Percentiles rank a stretch among this genome's conserved stretches.
These are phyloP conservation scores for Drosophila monieri DNA, from an alignment of 2,888 invertebrate genomes.

Conservation along the genomic window DNA sequence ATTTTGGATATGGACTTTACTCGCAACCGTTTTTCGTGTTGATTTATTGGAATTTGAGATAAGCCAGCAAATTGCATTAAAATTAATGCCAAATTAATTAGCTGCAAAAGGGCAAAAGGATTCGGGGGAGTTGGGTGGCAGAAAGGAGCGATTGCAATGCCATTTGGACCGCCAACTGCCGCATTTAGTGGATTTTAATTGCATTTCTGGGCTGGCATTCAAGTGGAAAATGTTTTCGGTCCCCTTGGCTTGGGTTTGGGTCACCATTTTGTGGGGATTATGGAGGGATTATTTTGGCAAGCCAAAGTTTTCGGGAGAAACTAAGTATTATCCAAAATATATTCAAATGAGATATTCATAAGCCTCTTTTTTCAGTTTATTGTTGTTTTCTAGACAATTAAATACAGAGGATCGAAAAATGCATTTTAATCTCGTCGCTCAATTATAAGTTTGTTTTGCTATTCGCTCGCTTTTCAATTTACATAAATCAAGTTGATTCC, in stretches of 20 bases:
- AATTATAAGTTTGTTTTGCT: conserved; percentile 36
- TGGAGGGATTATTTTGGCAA: conserved; percentile 13
- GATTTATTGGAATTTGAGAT: conserved; percentile 43
- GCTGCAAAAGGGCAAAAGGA: conserved; percentile 22
- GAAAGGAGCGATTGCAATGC: not conserved
- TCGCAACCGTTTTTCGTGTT: conserved; percentile 4
- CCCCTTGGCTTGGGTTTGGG: not conserved
- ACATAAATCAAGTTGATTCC: conserved; percentile 59
- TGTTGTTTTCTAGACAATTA: conserved; percentile 1
- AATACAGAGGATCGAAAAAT: conserved; percentile 18
- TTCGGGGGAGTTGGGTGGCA: not conserved
- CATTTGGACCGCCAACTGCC: conserved; percentile 39
- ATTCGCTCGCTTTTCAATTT: conserved; percentile 61
- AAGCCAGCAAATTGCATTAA: conserved; percentile 55
- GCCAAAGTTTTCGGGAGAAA: not conserved
- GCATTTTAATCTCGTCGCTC: conserved; percentile 35
- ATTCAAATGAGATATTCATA: conserved; percentile 15
- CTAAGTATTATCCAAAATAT: not conserved
- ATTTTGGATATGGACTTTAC: conserved; percentile 32
- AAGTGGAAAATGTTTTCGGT: conserved; percentile 52
- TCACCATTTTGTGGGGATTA: conserved; percentile 19
- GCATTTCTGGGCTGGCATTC: conserved; percentile 54
- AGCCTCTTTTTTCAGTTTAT: not conserved
- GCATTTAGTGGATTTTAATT: conserved; percentile 54
- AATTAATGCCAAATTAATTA: conserved; percentile 72